A percentile compares a stretch with the other conserved stretches of the same genome.
phyloP scores from a whole-genome alignment of 1,140 invertebrate species.

The Drosophila repletoides region DNA sequence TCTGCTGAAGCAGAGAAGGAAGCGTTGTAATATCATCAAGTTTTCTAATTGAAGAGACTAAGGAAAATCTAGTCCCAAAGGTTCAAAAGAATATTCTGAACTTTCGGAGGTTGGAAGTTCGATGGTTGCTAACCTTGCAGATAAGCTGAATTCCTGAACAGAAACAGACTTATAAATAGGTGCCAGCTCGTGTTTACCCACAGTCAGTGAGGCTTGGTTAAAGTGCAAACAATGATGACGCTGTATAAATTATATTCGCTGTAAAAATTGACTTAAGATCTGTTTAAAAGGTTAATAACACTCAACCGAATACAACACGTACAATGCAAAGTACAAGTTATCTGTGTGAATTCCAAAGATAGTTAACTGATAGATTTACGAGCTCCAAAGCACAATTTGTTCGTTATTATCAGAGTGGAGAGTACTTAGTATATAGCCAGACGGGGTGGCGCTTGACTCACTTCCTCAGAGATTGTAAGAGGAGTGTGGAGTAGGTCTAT shows the following conservation, averaged over 20 bases:
- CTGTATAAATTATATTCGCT: constrained; percentile 38
- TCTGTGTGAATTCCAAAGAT: constrained; percentile 48
- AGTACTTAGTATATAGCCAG: constrained; percentile 5
- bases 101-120: too few relatives aligned
- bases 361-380: constrained; percentile 45
- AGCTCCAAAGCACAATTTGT: too few relatives aligned
- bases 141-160: background rate
- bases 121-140: background rate
- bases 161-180: constrained; percentile 13
- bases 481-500: too few relatives aligned
- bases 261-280: constrained; percentile 39
- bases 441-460: constrained; percentile 18
- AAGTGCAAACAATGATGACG: constrained; percentile 53
- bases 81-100: too few relatives aligned
- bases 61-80: too few relatives aligned
- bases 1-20: too few relatives aligned
- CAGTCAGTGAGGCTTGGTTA: constrained; percentile 7
- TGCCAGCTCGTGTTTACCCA: constrained; percentile 20
- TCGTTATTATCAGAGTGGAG: background rate
- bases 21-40: too few relatives aligned
- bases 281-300: constrained; percentile 40
- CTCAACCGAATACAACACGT: constrained; percentile 7
- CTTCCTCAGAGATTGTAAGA: background rate
- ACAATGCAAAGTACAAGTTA: constrained; percentile 23
- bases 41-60: too few relatives aligned